Evolutionary conservation across 2,113 vertebrate genomes (phyloP).

Genomic region (Isurus oxyrinchus): DNA sequence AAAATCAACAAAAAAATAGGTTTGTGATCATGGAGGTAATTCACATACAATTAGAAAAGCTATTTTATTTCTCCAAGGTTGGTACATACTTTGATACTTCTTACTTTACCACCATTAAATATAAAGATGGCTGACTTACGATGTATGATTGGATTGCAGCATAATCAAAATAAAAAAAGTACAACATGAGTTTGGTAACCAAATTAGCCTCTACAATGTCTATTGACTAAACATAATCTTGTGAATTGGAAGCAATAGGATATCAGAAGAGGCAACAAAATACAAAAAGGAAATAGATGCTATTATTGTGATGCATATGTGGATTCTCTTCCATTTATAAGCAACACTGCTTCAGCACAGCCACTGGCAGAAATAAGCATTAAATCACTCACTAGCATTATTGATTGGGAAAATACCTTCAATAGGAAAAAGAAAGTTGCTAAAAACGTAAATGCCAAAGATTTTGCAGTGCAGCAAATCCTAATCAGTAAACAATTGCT

Average conservation of each 20-base stretch:
- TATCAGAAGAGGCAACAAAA: background rate
- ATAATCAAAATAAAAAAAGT: background rate
- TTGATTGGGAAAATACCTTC: background rate
- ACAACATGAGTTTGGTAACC: background rate
- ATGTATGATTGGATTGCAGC: background rate
- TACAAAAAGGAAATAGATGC: background rate
- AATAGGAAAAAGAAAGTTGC: background rate
- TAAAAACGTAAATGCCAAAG: background rate
- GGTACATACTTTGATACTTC: background rate
- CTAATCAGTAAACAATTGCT: background rate
- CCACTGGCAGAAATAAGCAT: background rate
- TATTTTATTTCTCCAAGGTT: background rate
- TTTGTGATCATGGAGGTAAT: background rate
- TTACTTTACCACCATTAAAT: background rate
- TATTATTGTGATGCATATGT: background rate
- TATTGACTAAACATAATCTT: background rate
- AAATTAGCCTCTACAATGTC: background rate
- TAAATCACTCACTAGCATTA: background rate
- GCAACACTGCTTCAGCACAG: background rate
- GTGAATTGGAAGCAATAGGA: background rate
- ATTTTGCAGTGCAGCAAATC: background rate
- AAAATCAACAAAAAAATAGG: background rate
- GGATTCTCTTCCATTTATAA: background rate
- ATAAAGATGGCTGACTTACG: background rate
- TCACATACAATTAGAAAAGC: background rate